Base-by-base conservation (phyloP, 2,888 invertebrate genomes). In the Spodoptera littoralis region DNA sequence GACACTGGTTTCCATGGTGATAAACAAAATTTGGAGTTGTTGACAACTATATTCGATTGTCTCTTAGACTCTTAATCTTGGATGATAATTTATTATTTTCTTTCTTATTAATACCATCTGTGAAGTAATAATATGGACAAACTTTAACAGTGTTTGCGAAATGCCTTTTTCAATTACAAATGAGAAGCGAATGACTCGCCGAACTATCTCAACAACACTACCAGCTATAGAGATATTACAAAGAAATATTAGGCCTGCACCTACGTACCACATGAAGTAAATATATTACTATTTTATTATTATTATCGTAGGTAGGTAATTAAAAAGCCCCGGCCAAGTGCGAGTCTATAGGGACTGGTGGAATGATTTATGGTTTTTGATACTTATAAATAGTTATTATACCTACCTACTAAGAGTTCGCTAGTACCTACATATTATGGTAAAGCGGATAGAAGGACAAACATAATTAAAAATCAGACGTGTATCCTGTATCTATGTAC, bases 191-290 rank as follows among this genome's bases (percentile, higher is more conserved):
- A 12, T 58, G 12, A 83, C 65, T 64, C 83, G 83, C 27, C 83
- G 77, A 58, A 67, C 75, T 9, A 53, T 66, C 3, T 62, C 82
- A 13, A 74, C 79, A 24, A 84, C 85, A 46, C 84, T 94, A 60
- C 94, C 94, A 45, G 92, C 94, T 1, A 90, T 94, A 63, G 90
- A 93, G 73, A 90, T 87, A 12, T 70, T 93, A 46, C 92, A 93
- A 69, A 86, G 91, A 73, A 94, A 94, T 87, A 84, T 92, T 50
- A 85, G 85, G 24, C 77, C 85, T 73, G 87, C 84, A 18, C 94
- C 94, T 3, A 90, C 87, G 11, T 68, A 67, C 60, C 86, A 87
- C 73, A 65, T 53, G 44, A 90, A 90, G 93, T 92, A 87, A 67
- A 22, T 54, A 46, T 13, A 36, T 36, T 6, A 36, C 3, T 27